Base-by-base conservation (phyloP, 1,140 invertebrate species). In the Drosophila mauritiana region DNA sequence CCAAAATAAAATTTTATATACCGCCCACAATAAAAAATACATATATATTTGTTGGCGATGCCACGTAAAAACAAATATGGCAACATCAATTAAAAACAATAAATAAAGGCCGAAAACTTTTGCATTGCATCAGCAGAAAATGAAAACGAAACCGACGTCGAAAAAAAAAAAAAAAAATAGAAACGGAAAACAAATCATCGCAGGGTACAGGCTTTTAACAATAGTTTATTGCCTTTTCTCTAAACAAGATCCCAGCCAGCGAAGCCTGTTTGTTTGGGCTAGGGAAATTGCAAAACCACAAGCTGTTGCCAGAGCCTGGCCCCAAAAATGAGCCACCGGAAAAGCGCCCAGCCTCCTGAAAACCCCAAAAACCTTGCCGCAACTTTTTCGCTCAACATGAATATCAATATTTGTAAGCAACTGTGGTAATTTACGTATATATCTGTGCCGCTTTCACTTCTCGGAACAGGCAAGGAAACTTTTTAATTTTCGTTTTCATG, bases 401-500 rank as follows among this genome's bases (percentile, higher is more conserved):
- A 79, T 79, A 79, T 88, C 82, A 86, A 86, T 86, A 83, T 86
- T 83, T 88, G 82, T 72, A 68, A 79, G 64, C 77, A 81, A 86
- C 73, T 78, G 81, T 67, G 78, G 78, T 79, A 83, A 86, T 88
- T 88, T 86, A 75, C 78, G 82, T 88, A 85, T 81, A 48, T 27
- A 70, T 49, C 37, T 25, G 10, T 17, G 55, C 27, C 10, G 15
- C 39, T 36, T 43, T 48, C 6, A 27, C 17, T 4, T 8, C 15
- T 1, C 3, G 0, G 59, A 59, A 68, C 82, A 73, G 77, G 70
- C 73, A 84, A 20, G 63, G 61, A 72, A 85, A 86, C 83, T 86
- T 86, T 86, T 86, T 88, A 86, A 86, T 86, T 86, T 86, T 86
- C 83, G 65, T 69, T 85, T 85, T 88, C 83, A 86, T 53, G 82